Percentiles rank a stretch among this genome's conserved stretches.
Conservation (phyloP, 2,888 invertebrate species). For the Unio delphinus region DNA sequence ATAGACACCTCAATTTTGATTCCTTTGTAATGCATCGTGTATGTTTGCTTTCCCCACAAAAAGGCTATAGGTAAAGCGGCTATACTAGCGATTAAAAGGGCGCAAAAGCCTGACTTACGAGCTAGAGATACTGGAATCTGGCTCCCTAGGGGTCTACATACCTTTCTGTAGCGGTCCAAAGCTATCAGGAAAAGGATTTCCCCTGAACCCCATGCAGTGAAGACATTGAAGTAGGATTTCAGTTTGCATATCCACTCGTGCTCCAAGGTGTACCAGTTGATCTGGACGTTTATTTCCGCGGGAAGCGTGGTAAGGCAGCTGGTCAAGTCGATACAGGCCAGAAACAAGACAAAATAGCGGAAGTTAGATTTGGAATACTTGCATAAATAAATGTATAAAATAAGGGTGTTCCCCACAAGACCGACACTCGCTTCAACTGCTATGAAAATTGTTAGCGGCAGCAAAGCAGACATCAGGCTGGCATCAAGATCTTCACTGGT, state of each 20-base stretch:
- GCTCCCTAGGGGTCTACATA: constrained; percentile 21
- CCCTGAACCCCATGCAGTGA: constrained; percentile 23
- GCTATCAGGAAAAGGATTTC: constrained; percentile 19
- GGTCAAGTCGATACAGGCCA: constrained; percentile 24
- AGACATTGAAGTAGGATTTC: constrained; percentile 29
- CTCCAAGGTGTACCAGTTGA: constrained; percentile 26
- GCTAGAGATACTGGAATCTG: constrained; percentile 24
- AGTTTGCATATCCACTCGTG: constrained; percentile 24
- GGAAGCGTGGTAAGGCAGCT: constrained; percentile 28
- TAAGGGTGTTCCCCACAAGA: constrained; percentile 21
- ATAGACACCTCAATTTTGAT: too few relatives aligned
- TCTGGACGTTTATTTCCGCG: constrained; percentile 25
- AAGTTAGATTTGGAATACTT: constrained; percentile 16
- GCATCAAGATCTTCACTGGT: too few relatives aligned
- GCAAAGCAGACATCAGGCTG: neutral
- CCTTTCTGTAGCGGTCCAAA: constrained; percentile 28
- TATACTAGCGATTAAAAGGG: constrained; percentile 7
- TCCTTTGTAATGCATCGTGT: neutral
- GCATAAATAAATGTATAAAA: constrained; percentile 16
- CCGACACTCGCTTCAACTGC: constrained; percentile 20
- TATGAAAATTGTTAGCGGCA: constrained; percentile 25
- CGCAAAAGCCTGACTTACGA: constrained; percentile 10
- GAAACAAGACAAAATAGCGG: constrained; percentile 1
- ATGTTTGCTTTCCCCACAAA: constrained; percentile 29
- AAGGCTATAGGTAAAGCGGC: constrained; percentile 20